Base-by-base conservation (phyloP, 2,797 vertebrate genomes). In the Cephalopachus bancanus region DNA sequence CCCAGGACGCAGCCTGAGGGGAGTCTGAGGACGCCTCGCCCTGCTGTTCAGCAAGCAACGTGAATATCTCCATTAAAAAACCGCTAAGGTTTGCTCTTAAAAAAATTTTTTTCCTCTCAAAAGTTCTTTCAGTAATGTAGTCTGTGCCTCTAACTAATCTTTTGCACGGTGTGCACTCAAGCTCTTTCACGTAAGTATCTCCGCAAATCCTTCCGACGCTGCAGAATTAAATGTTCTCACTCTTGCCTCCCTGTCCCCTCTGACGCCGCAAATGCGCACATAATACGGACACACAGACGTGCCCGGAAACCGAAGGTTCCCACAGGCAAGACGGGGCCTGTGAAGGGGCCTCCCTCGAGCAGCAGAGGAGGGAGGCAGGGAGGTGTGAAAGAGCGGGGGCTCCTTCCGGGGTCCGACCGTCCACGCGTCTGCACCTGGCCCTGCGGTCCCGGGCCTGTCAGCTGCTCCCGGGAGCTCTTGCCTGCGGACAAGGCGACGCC, bases 71-170 rank as follows among this genome's bases (percentile, higher is more conserved):
- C 20, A 44, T 30, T 87, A 60, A 20, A 79, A 57, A 83, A 37
- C 6, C 53, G 71, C 74, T 15, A 57, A 59, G 64, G 62, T 49
- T 64, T 97, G n/a, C 75, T 87, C 16, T 81, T 76, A 12, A n/a
- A 57, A 83, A 74, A 92, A 22, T 6, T 22, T 10, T 53, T 71
- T 87, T 81, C 51, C 53, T 72, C 83, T 14, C 37, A 9, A 76
- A 83, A 78, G 84, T 62, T 84, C 37, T 93, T 89, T 94, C 74
- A 67, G 89, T 84, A 96, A 74, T 24, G 33, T 26, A 79, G 69
- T 55, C 85, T 84, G 72, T 84, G 83, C 87, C 44, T 91, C 93
- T 91, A 86, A 96, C 90, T 95, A 88, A 79, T 75, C 94, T 87
- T 93, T 86, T 83, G 95, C 28, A 79, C 84, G 6, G 24, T 83